A percentile compares a stretch with the other conserved stretches of the same genome.
Evolutionary conservation across 2,113 vertebrate genomes (phyloP).

Genomic region (Stomatorhinus ivindoensis): DNA sequence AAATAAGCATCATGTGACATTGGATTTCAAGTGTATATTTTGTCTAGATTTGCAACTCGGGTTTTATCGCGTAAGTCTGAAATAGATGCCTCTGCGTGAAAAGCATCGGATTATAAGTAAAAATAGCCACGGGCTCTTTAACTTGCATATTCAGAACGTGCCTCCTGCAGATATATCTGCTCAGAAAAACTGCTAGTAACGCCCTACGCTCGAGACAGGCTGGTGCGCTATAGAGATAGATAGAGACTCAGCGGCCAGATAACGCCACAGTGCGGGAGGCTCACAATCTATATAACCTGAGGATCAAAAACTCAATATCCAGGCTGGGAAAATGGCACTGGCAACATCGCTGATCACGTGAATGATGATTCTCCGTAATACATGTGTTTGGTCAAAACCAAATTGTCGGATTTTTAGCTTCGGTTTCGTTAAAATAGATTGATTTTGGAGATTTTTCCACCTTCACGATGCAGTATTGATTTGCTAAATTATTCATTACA

Average conservation of each 20-base stretch:
- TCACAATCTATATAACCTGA: slow-evolving; percentile 30
- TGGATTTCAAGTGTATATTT: not conserved
- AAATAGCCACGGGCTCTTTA: slow-evolving; percentile 20
- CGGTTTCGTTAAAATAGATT: not conserved
- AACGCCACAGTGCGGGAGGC: slow-evolving; percentile 39
- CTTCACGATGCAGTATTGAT: slow-evolving; percentile 9
- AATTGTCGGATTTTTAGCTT: not conserved
- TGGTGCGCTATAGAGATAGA: slow-evolving; percentile 34
- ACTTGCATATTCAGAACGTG: slow-evolving; percentile 13
- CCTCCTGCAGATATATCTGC: slow-evolving; percentile 26
- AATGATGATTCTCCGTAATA: not conserved
- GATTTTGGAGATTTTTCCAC: not conserved
- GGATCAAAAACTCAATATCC: not conserved
- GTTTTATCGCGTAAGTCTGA: not conserved
- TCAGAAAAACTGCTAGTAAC: slow-evolving; percentile 46
- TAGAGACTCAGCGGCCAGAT: slow-evolving; percentile 38
- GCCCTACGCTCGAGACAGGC: slow-evolving; percentile 51
- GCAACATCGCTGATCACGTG: not conserved
- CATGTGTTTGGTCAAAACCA: not conserved
- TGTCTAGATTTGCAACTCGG: not conserved
- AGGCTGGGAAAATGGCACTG: not conserved
- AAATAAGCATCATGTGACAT: not conserved
- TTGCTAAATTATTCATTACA: slow-evolving; percentile 13
- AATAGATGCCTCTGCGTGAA: not conserved
- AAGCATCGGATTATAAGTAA: not conserved